phyloP scores from a whole-genome alignment of 92 coral and sea anemone genomes.

The Porites evermanni region DNA sequence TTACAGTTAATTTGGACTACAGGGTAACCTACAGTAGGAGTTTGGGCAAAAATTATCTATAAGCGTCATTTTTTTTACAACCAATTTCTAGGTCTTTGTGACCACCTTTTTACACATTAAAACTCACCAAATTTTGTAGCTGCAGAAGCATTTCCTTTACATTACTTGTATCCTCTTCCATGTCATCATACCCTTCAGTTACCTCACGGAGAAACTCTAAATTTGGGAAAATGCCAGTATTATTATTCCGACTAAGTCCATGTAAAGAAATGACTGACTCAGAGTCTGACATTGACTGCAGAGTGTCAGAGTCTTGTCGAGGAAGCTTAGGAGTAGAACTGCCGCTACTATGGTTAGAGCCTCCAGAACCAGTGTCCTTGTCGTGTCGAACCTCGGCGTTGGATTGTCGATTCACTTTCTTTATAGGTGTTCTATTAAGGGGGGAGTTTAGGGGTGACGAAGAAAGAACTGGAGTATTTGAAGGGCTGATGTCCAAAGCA shows the following conservation, averaged over 20 bases:
- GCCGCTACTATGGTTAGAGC: slow-evolving; percentile 80
- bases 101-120: no score
- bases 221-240: slow-evolving; percentile 1
- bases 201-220: slow-evolving; percentile 74
- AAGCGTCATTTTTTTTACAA: no score
- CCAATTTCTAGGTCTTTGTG: no score
- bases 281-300: slow-evolving; percentile 53
- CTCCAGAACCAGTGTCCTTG: slow-evolving; percentile 50
- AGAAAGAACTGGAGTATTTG: slow-evolving; percentile 5
- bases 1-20: no score
- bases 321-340: slow-evolving; percentile 70
- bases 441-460: slow-evolving; percentile 60
- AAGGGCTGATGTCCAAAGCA: slow-evolving; percentile 25
- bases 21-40: no score
- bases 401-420: slow-evolving; percentile 56
- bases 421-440: slow-evolving; percentile 29
- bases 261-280: slow-evolving; percentile 65
- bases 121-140: slow-evolving; percentile 86
- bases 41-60: no score
- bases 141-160: slow-evolving; percentile 72
- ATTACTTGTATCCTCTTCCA: slow-evolving; percentile 79
- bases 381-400: slow-evolving; percentile 45
- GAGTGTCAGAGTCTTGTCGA: slow-evolving; percentile 13
- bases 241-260: background rate
- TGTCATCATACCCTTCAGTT: slow-evolving; percentile 78